phyloP scores from a whole-genome alignment of 2,888 invertebrate species.

The Scaptomyza parva region DNA sequence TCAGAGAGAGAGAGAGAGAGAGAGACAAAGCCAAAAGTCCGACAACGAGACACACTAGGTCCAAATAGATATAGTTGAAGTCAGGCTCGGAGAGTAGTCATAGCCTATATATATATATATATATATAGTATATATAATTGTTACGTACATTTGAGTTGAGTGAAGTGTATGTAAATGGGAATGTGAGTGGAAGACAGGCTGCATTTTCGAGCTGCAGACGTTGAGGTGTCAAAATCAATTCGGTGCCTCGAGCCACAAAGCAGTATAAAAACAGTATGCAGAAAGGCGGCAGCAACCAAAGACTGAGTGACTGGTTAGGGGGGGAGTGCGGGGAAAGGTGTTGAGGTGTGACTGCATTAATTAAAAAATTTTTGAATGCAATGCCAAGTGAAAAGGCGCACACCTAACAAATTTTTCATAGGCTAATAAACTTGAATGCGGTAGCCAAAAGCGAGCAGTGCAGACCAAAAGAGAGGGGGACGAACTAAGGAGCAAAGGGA shows the following conservation, averaged over 20 bases:
- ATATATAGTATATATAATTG: conserved; percentile 1
- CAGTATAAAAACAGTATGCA: conserved; percentile 12
- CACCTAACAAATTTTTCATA: conserved; percentile 80
- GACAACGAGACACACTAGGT: not conserved
- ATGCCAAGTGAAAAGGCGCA: conserved; percentile 73
- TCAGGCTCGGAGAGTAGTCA: conserved; percentile 17
- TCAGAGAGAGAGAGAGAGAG: too few species aligned
- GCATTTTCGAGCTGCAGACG: conserved; percentile 16
- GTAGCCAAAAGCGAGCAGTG: conserved; percentile 47
- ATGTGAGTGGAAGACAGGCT: conserved; percentile 29
- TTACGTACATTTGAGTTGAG: conserved; percentile 14
- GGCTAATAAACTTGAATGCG: conserved; percentile 80
- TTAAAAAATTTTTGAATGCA: conserved; percentile 74
- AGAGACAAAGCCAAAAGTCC: not conserved
- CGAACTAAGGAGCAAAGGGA: not conserved
- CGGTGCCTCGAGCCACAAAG: conserved; percentile 9
- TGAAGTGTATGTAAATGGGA: conserved; percentile 32
- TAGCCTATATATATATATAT: too few species aligned
- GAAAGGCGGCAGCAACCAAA: not conserved
- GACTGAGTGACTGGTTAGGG: not conserved
- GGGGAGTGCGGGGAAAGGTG: not conserved
- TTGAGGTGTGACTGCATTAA: conserved; percentile 69
- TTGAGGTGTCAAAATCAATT: conserved; percentile 53
- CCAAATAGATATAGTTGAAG: conserved; percentile 3
- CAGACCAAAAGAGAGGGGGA: not conserved